Percentiles rank a stretch among this genome's conserved stretches.
Evolutionary conservation across 92 coral and sea anemone genomes (phyloP).

Genomic region (Muricea muricata): DNA sequence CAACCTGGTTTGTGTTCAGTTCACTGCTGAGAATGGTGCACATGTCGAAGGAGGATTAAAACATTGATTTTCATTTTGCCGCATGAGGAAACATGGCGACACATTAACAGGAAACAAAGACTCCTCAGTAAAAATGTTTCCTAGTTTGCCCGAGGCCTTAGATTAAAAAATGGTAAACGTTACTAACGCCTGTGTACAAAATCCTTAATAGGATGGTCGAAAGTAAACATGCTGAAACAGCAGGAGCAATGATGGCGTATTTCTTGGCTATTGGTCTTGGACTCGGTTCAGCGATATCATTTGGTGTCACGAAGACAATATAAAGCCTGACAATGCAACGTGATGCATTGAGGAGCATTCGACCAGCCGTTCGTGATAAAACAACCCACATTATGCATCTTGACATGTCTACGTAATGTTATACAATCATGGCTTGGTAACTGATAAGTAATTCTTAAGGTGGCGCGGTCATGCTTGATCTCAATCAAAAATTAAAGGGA

Average conservation of each 20-base stretch:
- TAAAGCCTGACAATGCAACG: background rate
- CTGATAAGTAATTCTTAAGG: background rate
- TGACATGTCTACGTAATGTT: background rate
- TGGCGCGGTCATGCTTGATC: too few relatives aligned
- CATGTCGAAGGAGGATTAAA: too few relatives aligned
- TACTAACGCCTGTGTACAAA: background rate
- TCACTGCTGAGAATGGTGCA: too few relatives aligned
- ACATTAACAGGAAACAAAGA: too few relatives aligned
- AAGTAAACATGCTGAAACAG: constrained; percentile 91
- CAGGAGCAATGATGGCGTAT: constrained; percentile 99
- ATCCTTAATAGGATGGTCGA: constrained; percentile 81
- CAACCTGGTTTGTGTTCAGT: too few relatives aligned
- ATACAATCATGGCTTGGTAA: background rate
- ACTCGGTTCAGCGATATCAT: constrained; percentile 83
- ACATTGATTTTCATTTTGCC: too few relatives aligned
- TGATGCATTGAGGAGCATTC: too few relatives aligned
- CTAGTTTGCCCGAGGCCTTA: background rate
- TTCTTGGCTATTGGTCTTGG: constrained; percentile 87
- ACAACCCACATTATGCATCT: too few relatives aligned
- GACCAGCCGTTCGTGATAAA: too few relatives aligned
- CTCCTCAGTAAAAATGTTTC: too few relatives aligned
- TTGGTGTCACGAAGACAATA: constrained; percentile 66
- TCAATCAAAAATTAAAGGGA: too few relatives aligned
- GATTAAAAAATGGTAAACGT: background rate
- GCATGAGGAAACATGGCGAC: too few relatives aligned